Base-by-base conservation (phyloP, 2,888 invertebrate genomes). In the Nomada goodeniana region DNA sequence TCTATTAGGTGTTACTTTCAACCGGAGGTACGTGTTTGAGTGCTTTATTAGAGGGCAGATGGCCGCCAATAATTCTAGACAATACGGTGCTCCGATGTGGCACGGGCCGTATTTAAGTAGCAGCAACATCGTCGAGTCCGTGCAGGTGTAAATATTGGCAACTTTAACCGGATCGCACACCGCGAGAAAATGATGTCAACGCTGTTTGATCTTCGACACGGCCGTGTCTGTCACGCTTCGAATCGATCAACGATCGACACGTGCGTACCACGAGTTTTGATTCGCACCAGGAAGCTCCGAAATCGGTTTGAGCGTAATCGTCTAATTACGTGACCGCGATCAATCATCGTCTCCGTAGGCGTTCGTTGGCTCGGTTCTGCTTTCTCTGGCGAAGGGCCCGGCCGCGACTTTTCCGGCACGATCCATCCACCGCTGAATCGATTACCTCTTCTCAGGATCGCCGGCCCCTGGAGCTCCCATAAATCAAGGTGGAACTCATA, bases 401-500 rank as follows among this genome's bases (percentile, higher is more conserved):
- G 80, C 73, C 55, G 59, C 61, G 65, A 63, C 75, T 88, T 88
- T 88, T 87, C 87, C 88, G 88, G 81, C 81, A 86, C 81, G 76
- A 84, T 84, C 75, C 79, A 86, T 86, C 84, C 80, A 52, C 18
- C 20, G 68, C 65, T 80, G 81, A 88, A 88, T 88, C 88, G 86
- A 88, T 84, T 86, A 80, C 77, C 76, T 68, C 75, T 44, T 60
- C 76, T 55, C 36, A 44, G 63, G 82, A 79, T 85, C 78, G 59
- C 76, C 64, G 64, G 80, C 63, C 71, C 68, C 70, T 42, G 76
- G 68, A 82, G 84, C 76, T 68, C 72, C 60, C 82, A 88, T 87
- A 88, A 88, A 88, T 86, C 88, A 88, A 88, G 72, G 76, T 75
- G 75, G 42, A 76, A 79, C 72, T 86, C 82, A 75, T 81, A 86